These are phyloP conservation scores for Rhodinocichla rosea DNA, from an alignment of 2,113 vertebrate species.

Conservation along the genomic window DNA sequence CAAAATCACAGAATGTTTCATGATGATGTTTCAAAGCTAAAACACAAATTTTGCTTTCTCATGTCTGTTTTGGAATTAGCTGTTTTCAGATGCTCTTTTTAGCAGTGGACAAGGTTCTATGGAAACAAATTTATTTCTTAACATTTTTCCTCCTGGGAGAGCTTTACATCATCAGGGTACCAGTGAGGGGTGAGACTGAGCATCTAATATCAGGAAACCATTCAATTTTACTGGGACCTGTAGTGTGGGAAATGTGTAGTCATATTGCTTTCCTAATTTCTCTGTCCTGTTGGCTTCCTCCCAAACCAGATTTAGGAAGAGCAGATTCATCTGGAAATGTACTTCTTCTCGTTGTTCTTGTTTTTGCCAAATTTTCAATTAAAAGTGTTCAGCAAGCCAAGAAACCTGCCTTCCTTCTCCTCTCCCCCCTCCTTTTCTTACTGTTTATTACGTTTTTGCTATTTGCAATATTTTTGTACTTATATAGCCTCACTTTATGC, in stretches of 20 bases:
- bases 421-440: fast-evolving
- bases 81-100: not conserved
- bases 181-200: not conserved
- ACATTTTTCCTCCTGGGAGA: not conserved
- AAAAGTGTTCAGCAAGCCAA: constrained; percentile 11
- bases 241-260: constrained; percentile 26
- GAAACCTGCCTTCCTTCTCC: not conserved
- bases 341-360: not conserved
- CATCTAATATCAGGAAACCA: not conserved
- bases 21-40: not conserved
- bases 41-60: not conserved
- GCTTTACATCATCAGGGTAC: not conserved
- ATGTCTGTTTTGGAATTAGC: not conserved
- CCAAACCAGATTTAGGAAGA: constrained; percentile 34
- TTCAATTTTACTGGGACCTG: not conserved
- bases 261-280: not conserved
- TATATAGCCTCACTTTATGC: not conserved
- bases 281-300: not conserved
- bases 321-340: constrained; percentile 29
- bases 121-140: not conserved
- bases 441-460: not conserved
- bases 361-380: constrained; percentile 49
- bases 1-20: not conserved
- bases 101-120: not conserved
- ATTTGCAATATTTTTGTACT: not conserved